phyloP scores from a whole-genome alignment of 2,797 vertebrate genomes.

The Ara ararauna region DNA sequence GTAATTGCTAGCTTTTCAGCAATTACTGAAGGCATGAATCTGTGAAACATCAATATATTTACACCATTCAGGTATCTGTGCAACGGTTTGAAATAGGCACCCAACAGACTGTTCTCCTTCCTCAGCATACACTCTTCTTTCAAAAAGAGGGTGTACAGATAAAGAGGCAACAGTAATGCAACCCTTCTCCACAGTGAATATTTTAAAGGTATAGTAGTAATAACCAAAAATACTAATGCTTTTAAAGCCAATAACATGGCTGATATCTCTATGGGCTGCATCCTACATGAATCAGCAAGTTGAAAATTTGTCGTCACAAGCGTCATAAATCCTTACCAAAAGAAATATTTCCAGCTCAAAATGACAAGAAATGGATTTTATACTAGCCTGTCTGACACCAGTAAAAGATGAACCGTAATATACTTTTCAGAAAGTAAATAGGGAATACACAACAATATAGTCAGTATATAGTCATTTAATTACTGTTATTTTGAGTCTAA shows the following conservation, averaged over 20 bases:
- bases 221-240: background rate
- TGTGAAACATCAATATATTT: background rate
- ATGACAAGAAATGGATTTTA: background rate
- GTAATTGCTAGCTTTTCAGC: background rate
- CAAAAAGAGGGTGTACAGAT: background rate
- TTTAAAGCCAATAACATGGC: background rate
- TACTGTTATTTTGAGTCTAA: conserved; percentile 10
- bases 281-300: background rate
- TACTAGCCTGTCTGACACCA: background rate
- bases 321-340: background rate
- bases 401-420: background rate
- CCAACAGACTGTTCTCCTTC: background rate
- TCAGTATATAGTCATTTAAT: background rate
- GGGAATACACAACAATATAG: background rate
- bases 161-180: background rate
- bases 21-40: background rate
- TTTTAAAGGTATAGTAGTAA: background rate
- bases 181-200: background rate
- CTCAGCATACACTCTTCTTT: background rate
- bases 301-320: background rate
- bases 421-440: background rate
- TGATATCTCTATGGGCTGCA: background rate
- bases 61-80: background rate
- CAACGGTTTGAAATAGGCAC: background rate
- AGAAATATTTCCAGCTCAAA: background rate